A percentile compares a stretch with the other conserved stretches of the same genome.
phyloP scores from a whole-genome alignment of 2,113 vertebrate species.

The Pedionomus torquatus region DNA sequence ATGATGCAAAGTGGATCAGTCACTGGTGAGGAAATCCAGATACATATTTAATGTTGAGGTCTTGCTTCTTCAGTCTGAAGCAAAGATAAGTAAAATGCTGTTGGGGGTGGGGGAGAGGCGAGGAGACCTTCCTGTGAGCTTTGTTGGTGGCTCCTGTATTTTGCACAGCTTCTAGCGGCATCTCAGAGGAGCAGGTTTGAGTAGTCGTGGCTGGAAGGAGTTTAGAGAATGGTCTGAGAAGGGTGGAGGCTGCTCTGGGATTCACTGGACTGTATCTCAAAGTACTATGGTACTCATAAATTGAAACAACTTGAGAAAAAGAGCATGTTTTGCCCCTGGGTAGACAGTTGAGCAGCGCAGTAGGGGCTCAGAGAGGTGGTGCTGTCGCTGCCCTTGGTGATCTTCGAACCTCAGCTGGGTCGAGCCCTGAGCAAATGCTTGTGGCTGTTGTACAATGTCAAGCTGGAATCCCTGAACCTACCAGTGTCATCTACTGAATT shows the following conservation, averaged over 20 bases:
- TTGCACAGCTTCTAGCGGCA: not conserved
- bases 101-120: not conserved
- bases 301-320: not conserved
- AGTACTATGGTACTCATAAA: fast-evolving
- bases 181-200: not conserved
- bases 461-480: not conserved
- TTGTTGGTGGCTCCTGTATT: fast-evolving
- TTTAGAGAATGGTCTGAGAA: not conserved
- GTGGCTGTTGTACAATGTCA: not conserved
- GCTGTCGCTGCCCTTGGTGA: not conserved
- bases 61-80: not conserved
- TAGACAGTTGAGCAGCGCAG: not conserved
- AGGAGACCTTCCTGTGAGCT: not conserved
- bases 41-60: not conserved
- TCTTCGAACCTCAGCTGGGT: fast-evolving
- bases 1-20: fast-evolving
- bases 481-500: not conserved
- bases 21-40: fast-evolving
- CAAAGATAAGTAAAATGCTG: not conserved
- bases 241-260: not conserved
- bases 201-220: not conserved
- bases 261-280: fast-evolving
- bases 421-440: fast-evolving
- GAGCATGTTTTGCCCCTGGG: fast-evolving
- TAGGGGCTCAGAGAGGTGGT: not conserved